phyloP scores from a whole-genome alignment of 2,797 vertebrate species.

The Cichlasoma orientale region DNA sequence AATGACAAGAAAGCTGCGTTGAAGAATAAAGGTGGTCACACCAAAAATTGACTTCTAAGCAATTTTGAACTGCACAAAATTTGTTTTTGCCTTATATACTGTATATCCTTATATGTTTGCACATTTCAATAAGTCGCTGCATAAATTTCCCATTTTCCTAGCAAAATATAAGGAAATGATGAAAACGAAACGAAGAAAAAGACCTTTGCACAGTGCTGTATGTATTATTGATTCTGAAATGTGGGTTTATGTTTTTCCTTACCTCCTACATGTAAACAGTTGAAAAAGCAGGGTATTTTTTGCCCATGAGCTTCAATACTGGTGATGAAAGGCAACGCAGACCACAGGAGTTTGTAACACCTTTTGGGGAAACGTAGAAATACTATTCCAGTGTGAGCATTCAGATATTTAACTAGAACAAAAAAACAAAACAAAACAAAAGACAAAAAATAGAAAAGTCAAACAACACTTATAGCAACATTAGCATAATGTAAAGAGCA shows the following conservation, averaged over 20 bases:
- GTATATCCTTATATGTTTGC: not conserved
- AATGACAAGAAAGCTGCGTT: not conserved
- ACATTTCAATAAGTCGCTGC: not conserved
- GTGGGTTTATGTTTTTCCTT: conserved; percentile 38
- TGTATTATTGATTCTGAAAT: not conserved
- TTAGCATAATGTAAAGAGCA: not conserved
- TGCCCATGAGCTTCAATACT: conserved; percentile 81
- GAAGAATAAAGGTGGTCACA: not conserved
- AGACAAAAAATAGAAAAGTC: not conserved
- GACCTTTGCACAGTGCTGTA: not conserved
- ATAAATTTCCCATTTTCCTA: not conserved
- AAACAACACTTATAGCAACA: not conserved
- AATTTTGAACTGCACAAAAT: not conserved
- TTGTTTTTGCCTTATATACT: not conserved
- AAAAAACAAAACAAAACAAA: not conserved
- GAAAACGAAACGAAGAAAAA: too few relatives aligned
- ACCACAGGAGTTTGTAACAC: conserved; percentile 88
- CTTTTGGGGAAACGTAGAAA: conserved; percentile 90
- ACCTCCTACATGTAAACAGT: conserved; percentile 94
- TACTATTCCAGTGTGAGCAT: conserved; percentile 90
- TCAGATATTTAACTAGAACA: conserved; percentile 89
- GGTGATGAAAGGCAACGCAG: conserved; percentile 90
- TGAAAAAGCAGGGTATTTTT: conserved; percentile 85
- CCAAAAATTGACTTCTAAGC: not conserved
- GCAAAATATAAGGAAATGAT: not conserved